Evolutionary conservation across 2,113 vertebrate species (phyloP), one percentile per base, ranked within the genome.

Genomic region (Neomonachus schauinslandi): DNA sequence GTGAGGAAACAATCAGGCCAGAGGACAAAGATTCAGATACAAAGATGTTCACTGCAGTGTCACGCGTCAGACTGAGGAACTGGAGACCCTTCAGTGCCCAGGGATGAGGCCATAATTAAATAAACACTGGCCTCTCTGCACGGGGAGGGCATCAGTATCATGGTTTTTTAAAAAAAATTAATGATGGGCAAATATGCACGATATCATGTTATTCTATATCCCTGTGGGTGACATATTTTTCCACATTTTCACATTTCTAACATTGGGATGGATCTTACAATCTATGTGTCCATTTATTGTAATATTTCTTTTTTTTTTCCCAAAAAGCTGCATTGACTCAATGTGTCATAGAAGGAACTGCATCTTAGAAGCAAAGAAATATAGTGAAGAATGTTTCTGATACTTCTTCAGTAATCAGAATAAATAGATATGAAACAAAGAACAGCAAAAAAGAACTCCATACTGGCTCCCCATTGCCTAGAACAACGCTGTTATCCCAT

Each of bases 391-490:
- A 39, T 55, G 11, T 80, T 67, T n/a, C 59, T 31, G 42, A 91
- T 53, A 16, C 65, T 91, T 91, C 46, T 67, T 55, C 65, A 31
- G 42, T 80, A 91, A 67, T 81, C 76, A 67, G 33, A 51, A 90
- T 49, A 36, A 49, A 77, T 22, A 49, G 24, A 31, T 18, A 77
- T 77, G 42, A 77, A 77, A 28, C 19, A 76, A 89, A 46, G 42
- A 63, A 61, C 31, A 63, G 74, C 39, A 59, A 21, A 91, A 39
- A 36, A 80, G 42, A 53, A 67, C n/a, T 11, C 26, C 13, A 2
- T 3, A 19, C n/a, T 5, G 4, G 31, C 49, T 53, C 55, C 39
- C 28, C 55, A 77, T 80, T 4, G 7, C 72, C 72, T 36, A 91
- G 16, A 79, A 33, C 57, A 12, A n/a, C 0, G 2, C 59, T 51